Evolutionary conservation across 2,797 vertebrate genomes (phyloP), one percentile per base, ranked within the genome.

Genomic region (Micromesistius poutassou): DNA sequence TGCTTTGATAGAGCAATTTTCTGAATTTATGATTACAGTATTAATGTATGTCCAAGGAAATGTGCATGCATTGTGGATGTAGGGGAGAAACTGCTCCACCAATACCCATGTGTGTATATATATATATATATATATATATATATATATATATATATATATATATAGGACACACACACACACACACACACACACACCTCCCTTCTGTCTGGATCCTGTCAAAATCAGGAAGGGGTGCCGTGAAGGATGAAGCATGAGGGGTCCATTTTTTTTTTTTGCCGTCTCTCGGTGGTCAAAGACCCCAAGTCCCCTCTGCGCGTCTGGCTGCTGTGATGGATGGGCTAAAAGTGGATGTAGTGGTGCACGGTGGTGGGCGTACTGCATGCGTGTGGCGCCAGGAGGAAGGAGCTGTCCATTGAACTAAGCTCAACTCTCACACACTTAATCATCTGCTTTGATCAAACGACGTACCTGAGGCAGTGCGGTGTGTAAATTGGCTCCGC

Each of bases 161-260:
- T n/a, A n/a, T n/a, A n/a, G n/a, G n/a, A n/a, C 19, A 50, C 19
- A 50, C 46, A 50, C 46, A 19, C 46, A 50, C 46, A 62, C 7
- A 62, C 7, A 25, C 50, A 62, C 22, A 38, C 50, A 38, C 55
- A 81, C 35, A 28, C 81, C 42, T 74, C 76, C 81, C 46, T 68
- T 30, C 72, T 40, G 75, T 70, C 42, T 75, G 46, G 72, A 78
- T 79, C n/a, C 19, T 28, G 36, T n/a, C 50, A 76, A 74, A 74
- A 74, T 66, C 75, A 81, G 73, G 79, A 73, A 79, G 72, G 79
- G 70, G 80, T 71, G 12, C 55, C 4, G 40, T 74, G 50, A 70
- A 35, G 71, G 50, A 72, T n/a, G n/a, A 66, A 74, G 16, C 62
- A 38, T 42, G 31, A 70, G 70, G 31, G 74, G 75, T 46, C 33